These are phyloP conservation scores for Danionella dracula DNA, from an alignment of 2,797 vertebrate genomes.

Conservation along the genomic window DNA sequence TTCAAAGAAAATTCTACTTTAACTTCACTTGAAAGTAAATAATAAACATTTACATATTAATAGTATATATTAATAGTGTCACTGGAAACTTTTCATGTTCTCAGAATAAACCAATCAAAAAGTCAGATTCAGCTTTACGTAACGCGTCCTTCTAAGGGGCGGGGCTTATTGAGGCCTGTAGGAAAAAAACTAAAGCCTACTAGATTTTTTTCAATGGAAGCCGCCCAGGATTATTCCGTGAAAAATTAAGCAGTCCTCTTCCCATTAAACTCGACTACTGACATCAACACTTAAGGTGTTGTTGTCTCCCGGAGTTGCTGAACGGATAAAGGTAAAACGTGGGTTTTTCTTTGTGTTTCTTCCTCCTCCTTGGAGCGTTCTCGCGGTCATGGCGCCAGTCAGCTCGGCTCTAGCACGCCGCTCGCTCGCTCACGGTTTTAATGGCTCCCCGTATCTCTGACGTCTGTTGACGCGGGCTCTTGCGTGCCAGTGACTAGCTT, in stretches of 20 bases:
- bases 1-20: too few relatives aligned
- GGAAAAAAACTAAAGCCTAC: slow-evolving; percentile 50
- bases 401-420: slow-evolving; percentile 52
- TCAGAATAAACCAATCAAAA: slow-evolving; percentile 57
- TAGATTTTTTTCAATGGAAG: slow-evolving; percentile 60
- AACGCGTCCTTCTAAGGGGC: slow-evolving; percentile 43
- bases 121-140: slow-evolving; percentile 49
- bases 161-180: slow-evolving; percentile 57
- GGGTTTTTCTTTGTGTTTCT: neutral
- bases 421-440: slow-evolving; percentile 63
- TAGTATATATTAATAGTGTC: too few relatives aligned
- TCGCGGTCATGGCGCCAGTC: slow-evolving; percentile 64
- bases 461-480: slow-evolving; percentile 79
- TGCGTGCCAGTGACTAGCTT: slow-evolving; percentile 74
- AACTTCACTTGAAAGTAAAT: neutral
- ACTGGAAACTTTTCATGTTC: too few relatives aligned
- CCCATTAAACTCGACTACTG: slow-evolving; percentile 56
- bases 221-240: slow-evolving; percentile 45
- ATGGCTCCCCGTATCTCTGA: slow-evolving; percentile 78
- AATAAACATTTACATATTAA: too few relatives aligned
- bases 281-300: slow-evolving; percentile 31
- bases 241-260: slow-evolving; percentile 13
- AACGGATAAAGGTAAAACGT: slow-evolving; percentile 40
- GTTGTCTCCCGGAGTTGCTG: slow-evolving; percentile 35
- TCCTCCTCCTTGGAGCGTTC: neutral